Conservation (phyloP, 2,113 vertebrate species). For the Actinemys pallida region DNA sequence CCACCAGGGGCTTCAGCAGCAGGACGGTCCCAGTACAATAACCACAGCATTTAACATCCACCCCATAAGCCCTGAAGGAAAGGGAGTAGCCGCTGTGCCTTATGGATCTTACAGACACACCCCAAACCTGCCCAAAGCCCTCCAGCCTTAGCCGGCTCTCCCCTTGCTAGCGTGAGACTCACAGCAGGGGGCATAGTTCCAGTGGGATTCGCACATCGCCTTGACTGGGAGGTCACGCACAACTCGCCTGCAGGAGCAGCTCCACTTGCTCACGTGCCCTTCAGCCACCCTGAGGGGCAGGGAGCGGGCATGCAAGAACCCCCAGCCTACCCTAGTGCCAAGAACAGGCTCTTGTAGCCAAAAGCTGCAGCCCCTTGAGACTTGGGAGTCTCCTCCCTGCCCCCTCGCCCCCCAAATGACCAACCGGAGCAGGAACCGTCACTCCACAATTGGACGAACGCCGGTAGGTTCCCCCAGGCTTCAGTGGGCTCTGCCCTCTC, state of each 20-base stretch:
- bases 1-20: neutral
- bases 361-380: neutral
- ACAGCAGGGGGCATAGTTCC: neutral
- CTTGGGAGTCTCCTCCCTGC: neutral
- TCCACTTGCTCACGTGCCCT: neutral
- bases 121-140: neutral
- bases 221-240: neutral
- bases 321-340: neutral
- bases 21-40: rapidly evolving
- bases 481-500: neutral
- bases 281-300: neutral
- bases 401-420: neutral
- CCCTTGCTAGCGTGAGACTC: neutral
- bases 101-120: neutral
- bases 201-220: neutral
- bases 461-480: neutral
- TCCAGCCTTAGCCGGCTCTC: no score
- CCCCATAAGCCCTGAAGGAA: neutral
- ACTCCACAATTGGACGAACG: neutral
- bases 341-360: neutral
- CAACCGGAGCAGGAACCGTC: neutral
- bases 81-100: neutral
- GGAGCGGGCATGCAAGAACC: no score
- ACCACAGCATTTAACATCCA: rapidly evolving
- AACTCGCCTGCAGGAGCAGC: neutral